These are phyloP conservation scores for Brienomyrus brachyistius DNA, from an alignment of 2,113 vertebrate genomes.

Conservation along the genomic window DNA sequence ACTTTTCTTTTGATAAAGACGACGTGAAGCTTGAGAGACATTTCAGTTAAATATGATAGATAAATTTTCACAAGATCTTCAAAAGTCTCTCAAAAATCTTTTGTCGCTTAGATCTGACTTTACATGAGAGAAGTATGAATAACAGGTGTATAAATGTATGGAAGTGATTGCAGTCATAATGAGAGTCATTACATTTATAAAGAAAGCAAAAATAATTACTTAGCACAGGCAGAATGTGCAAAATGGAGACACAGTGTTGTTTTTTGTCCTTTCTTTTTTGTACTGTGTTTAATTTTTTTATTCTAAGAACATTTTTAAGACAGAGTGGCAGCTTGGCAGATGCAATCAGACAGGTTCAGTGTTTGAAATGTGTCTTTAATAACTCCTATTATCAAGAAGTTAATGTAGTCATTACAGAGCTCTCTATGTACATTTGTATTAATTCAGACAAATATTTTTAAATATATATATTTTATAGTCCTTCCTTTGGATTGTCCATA, in stretches of 20 bases:
- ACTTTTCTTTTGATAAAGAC: conserved; percentile 31
- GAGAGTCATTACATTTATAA: background rate
- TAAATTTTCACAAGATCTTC: background rate
- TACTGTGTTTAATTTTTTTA: background rate
- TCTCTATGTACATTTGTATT: background rate
- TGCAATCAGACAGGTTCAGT: background rate
- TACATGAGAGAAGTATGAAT: conserved; percentile 5
- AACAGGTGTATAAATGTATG: conserved; percentile 16
- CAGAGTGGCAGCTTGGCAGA: background rate
- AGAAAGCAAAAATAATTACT: conserved; percentile 1
- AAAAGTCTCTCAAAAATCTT: background rate
- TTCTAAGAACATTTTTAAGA: background rate
- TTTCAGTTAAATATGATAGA: conserved; percentile 11
- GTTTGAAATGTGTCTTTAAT: background rate
- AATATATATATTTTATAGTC: background rate
- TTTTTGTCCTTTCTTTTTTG: background rate
- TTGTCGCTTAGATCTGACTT: background rate
- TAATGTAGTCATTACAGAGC: background rate
- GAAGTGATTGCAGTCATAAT: conserved; percentile 3
- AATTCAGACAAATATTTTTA: background rate
- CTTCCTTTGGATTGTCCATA: background rate
- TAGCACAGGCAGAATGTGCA: background rate
- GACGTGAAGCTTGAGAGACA: background rate
- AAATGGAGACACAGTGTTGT: background rate
- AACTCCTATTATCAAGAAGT: background rate